A percentile compares a stretch with the other conserved stretches of the same genome.
phyloP scores from a whole-genome alignment of 2,888 invertebrate species.

The Heliconius cydno region DNA sequence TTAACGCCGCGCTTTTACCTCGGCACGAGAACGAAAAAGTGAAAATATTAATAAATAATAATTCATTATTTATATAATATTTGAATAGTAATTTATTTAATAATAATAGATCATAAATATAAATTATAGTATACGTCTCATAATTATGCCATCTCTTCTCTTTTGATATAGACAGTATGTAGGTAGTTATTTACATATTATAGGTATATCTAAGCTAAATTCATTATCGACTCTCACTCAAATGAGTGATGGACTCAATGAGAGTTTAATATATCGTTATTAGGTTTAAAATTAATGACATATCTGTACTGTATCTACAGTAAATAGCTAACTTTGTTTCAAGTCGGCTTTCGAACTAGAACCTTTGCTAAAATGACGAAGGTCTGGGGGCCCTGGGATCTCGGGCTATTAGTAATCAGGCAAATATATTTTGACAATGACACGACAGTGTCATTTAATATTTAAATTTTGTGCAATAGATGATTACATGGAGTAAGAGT shows the following conservation, averaged over 20 bases:
- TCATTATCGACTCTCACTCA: background rate
- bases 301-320: background rate
- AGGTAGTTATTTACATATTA: too few relatives aligned
- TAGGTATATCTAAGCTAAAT: background rate
- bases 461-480: background rate
- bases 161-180: too few relatives aligned
- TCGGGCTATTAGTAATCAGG: background rate
- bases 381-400: too few relatives aligned
- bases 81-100: background rate
- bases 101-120: too few relatives aligned
- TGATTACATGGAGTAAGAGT: background rate
- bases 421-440: background rate
- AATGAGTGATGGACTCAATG: background rate
- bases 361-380: too few relatives aligned
- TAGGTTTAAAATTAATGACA: background rate
- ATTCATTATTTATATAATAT: too few relatives aligned
- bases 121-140: too few relatives aligned
- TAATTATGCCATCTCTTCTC: too few relatives aligned
- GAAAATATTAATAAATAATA: too few relatives aligned
- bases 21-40: too few relatives aligned
- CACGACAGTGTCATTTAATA: background rate
- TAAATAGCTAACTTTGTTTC: background rate
- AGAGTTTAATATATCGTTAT: background rate
- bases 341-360: background rate
- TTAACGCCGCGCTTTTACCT: too few relatives aligned